A percentile compares a stretch with the other conserved stretches of the same genome.
Conservation (phyloP, 2,113 vertebrate species). For the Phylloscopus trochiloides region DNA sequence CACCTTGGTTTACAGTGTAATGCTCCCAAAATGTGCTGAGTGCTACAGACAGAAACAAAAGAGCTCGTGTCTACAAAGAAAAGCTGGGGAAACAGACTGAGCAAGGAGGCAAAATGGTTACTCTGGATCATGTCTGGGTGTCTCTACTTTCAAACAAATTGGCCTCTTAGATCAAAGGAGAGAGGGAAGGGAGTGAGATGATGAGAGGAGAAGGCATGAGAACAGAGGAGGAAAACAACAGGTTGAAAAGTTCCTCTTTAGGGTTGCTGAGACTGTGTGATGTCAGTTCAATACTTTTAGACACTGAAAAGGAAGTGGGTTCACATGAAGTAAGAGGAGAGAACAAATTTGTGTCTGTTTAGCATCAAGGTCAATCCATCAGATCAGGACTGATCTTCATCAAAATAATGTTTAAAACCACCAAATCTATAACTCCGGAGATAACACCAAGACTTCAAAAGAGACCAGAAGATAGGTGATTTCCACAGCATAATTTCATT, state of each 20-base stretch:
- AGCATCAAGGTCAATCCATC: background rate
- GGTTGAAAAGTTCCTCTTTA: background rate
- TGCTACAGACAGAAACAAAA: background rate
- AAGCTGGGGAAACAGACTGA: background rate
- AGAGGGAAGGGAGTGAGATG: background rate
- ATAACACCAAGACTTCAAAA: background rate
- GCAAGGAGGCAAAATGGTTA: background rate
- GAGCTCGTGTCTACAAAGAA: background rate
- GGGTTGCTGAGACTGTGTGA: background rate
- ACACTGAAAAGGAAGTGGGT: background rate
- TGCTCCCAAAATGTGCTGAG: background rate
- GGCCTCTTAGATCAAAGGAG: background rate
- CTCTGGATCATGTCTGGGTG: background rate
- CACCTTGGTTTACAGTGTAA: background rate
- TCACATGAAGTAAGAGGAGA: background rate
- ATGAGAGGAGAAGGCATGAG: background rate
- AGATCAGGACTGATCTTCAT: background rate
- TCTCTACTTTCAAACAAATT: background rate
- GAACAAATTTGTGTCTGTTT: background rate
- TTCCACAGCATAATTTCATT: background rate
- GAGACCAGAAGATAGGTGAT: background rate
- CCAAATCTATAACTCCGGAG: background rate
- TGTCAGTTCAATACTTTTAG: background rate
- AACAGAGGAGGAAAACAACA: background rate
- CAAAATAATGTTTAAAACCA: background rate